phyloP scores from a whole-genome alignment of 2,113 vertebrate genomes.

The Panurus biarmicus region DNA sequence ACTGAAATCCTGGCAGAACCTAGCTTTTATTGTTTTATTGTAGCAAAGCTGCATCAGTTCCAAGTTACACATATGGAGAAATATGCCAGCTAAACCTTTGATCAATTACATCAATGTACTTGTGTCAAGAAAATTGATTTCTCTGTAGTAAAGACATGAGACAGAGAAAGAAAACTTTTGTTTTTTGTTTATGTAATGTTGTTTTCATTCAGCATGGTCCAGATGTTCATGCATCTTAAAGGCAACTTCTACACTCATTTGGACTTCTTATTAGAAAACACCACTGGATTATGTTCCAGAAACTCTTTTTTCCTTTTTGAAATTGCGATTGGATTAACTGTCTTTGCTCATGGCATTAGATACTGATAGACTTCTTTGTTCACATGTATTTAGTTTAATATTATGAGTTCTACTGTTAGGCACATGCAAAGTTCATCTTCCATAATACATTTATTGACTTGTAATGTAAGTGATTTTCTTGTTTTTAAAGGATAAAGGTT shows the following conservation, averaged over 20 bases:
- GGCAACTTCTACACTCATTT: slow-evolving; percentile 42
- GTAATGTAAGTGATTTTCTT: not conserved
- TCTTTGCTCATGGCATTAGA: not conserved
- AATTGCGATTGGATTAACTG: slow-evolving; percentile 5
- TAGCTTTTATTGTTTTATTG: slow-evolving; percentile 32
- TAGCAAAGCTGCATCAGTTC: not conserved
- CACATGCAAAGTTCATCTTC: not conserved
- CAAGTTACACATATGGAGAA: slow-evolving; percentile 50
- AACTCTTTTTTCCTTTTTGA: not conserved
- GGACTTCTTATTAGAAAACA: slow-evolving; percentile 41
- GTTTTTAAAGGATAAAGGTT: not conserved
- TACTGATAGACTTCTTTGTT: slow-evolving; percentile 26
- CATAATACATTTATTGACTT: not conserved
- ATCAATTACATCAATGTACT: slow-evolving; percentile 55
- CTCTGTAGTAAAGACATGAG: slow-evolving; percentile 41
- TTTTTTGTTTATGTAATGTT: slow-evolving; percentile 57
- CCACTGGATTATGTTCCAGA: slow-evolving; percentile 33
- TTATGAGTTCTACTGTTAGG: not conserved
- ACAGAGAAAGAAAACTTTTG: slow-evolving; percentile 44
- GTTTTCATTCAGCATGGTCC: slow-evolving; percentile 65
- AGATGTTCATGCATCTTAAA: slow-evolving; percentile 66
- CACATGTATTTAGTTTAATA: not conserved
- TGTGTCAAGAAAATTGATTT: slow-evolving; percentile 60
- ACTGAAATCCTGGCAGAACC: not conserved
- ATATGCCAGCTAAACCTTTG: slow-evolving; percentile 47